Evolutionary conservation across 92 coral and sea anemone species (phyloP).

Genomic region (Zoanthus sociatus): DNA sequence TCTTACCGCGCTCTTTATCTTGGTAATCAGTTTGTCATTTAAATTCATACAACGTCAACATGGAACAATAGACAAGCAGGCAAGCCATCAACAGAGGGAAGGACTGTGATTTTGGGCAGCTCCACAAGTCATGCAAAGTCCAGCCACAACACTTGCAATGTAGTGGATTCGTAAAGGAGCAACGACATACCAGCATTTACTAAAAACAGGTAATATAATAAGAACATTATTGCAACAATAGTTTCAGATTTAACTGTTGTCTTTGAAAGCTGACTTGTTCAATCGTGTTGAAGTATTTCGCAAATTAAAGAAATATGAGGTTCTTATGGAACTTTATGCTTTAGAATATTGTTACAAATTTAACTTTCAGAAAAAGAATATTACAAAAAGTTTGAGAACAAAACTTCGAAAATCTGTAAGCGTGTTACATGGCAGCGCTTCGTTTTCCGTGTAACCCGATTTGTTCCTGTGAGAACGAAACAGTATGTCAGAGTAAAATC

Average conservation of each 20-base stretch:
- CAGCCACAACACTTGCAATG: conserved; percentile 7
- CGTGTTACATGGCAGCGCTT: neutral
- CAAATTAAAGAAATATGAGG: no score
- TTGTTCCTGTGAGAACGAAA: neutral
- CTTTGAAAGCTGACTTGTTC: no score
- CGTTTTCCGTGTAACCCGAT: neutral
- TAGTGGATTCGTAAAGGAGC: neutral
- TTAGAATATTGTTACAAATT: no score
- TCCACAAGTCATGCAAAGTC: neutral
- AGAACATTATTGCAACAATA: neutral
- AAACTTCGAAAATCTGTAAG: neutral
- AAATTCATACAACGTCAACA: neutral
- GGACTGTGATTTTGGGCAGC: no score
- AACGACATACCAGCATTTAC: neutral
- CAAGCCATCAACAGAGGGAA: neutral
- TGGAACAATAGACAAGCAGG: neutral
- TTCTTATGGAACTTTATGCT: no score
- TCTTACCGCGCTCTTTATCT: neutral
- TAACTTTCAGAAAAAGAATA: no score
- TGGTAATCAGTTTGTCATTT: conserved; percentile 7
- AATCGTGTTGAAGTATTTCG: no score
- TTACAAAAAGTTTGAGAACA: neutral
- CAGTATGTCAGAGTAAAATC: neutral
- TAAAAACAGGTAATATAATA: neutral
- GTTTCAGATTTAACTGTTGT: no score